Percentiles rank a stretch among this genome's conserved stretches.
Conservation (phyloP, 2,888 invertebrate genomes). For the Phorcus lineatus region DNA sequence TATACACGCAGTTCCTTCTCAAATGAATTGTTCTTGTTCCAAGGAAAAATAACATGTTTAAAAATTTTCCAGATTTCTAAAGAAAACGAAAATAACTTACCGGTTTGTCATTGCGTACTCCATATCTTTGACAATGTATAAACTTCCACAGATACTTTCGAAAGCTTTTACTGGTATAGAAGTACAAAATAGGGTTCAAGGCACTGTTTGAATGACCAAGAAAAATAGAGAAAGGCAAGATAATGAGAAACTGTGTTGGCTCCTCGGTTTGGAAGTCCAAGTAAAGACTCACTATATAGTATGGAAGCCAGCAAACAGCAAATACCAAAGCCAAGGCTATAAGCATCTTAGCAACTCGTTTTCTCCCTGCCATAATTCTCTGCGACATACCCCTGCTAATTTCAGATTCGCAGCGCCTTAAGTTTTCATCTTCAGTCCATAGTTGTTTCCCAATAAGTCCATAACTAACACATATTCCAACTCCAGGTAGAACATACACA, state of each 20-base stretch:
- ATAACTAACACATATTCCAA: conserved; percentile 75
- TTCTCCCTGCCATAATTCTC: conserved; percentile 80
- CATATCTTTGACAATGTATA: conserved; percentile 48
- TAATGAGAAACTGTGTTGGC: conserved; percentile 75
- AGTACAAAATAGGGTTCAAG: conserved; percentile 86
- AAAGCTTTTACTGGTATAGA: conserved; percentile 85
- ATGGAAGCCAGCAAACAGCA: conserved; percentile 87
- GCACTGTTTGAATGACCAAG: conserved; percentile 87
- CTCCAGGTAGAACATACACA: conserved; percentile 86
- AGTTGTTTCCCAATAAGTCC: conserved; percentile 77
- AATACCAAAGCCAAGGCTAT: conserved; percentile 85
- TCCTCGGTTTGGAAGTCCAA: conserved; percentile 78
- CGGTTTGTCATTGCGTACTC: conserved; percentile 38
- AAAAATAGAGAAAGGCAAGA: conserved; percentile 82
- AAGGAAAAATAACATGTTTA: no score
- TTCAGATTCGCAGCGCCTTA: conserved; percentile 62
- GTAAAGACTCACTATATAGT: conserved; percentile 83
- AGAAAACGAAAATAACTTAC: conserved; percentile 10
- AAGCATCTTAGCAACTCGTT: conserved; percentile 85
- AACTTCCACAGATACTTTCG: conserved; percentile 79
- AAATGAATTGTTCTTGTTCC: no score
- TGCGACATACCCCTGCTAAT: conserved; percentile 54
- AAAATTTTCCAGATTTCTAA: neutral
- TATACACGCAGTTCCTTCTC: no score
- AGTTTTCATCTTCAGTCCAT: conserved; percentile 56